Conservation (phyloP, 2,113 vertebrate species). For the Actinemys pallida region DNA sequence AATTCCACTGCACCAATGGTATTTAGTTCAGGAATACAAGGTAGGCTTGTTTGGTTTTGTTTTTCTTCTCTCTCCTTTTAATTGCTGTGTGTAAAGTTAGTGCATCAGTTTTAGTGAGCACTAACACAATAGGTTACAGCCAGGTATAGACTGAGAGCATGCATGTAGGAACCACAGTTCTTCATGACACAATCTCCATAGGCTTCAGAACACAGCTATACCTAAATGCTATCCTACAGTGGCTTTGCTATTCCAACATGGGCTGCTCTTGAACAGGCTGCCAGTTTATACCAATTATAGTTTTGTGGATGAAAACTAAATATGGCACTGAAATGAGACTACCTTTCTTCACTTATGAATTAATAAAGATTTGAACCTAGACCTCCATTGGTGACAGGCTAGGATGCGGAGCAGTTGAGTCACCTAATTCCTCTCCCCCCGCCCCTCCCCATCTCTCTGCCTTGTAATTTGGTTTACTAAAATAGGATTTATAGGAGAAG, state of each 20-base stretch:
- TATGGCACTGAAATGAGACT: not conserved
- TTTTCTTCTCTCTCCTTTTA: not conserved
- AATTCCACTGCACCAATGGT: fast-evolving
- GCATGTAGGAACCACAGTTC: not conserved
- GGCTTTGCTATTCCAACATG: not conserved
- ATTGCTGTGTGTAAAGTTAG: not conserved
- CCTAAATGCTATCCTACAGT: not conserved
- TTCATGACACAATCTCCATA: not conserved
- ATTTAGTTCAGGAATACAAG: not conserved
- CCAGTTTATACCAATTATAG: not conserved
- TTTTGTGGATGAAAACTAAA: not conserved
- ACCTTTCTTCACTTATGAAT: not conserved
- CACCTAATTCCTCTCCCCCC: not conserved
- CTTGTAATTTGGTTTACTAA: not conserved
- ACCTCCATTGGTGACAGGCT: not conserved
- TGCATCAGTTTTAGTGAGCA: not conserved
- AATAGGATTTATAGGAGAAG: not conserved
- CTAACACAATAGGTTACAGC: not conserved
- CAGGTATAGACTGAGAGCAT: not conserved
- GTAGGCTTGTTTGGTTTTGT: not conserved
- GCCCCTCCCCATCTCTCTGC: not conserved
- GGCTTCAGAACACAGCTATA: not conserved
- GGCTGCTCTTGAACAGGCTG: not conserved
- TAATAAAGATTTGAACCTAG: not conserved
- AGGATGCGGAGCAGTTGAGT: not conserved